These are phyloP conservation scores for Xenopus tropicalis DNA, from an alignment of 2,113 vertebrate species.

Conservation along the genomic window DNA sequence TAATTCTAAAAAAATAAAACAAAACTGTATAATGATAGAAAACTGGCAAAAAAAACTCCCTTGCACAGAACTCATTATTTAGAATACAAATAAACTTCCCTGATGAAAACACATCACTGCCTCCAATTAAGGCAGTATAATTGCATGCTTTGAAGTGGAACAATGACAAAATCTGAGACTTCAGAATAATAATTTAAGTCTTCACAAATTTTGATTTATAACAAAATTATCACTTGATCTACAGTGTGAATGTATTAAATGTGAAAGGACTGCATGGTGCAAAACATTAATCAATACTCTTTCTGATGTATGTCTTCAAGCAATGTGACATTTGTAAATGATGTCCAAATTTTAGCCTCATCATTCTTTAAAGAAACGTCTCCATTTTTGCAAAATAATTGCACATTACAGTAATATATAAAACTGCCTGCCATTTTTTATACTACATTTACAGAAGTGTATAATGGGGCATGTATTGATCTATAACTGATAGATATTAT, in stretches of 20 bases:
- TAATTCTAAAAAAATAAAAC: conserved; percentile 50
- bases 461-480: too few relatives aligned
- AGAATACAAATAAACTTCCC: conserved; percentile 73
- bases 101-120: conserved; percentile 73
- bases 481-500: too few relatives aligned
- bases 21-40: conserved; percentile 54
- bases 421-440: too few relatives aligned
- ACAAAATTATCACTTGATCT: conserved; percentile 36
- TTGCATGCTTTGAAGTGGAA: conserved; percentile 79
- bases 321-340: not conserved
- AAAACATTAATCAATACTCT: conserved; percentile 29
- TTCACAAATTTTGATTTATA: conserved; percentile 36
- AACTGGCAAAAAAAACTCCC: conserved; percentile 59
- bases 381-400: not conserved
- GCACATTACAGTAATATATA: not conserved
- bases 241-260: conserved; percentile 26
- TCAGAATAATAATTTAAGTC: conserved; percentile 56
- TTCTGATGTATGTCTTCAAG: not conserved
- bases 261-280: conserved; percentile 12
- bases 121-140: conserved; percentile 80
- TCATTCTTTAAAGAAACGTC: not conserved
- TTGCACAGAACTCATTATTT: conserved; percentile 72
- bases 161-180: conserved; percentile 70
- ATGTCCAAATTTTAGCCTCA: not conserved
- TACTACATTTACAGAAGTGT: too few relatives aligned